Percentiles rank a stretch among this genome's conserved stretches.
phyloP scores from a whole-genome alignment of 2,797 vertebrate genomes.

The Galagoides demidoff region DNA sequence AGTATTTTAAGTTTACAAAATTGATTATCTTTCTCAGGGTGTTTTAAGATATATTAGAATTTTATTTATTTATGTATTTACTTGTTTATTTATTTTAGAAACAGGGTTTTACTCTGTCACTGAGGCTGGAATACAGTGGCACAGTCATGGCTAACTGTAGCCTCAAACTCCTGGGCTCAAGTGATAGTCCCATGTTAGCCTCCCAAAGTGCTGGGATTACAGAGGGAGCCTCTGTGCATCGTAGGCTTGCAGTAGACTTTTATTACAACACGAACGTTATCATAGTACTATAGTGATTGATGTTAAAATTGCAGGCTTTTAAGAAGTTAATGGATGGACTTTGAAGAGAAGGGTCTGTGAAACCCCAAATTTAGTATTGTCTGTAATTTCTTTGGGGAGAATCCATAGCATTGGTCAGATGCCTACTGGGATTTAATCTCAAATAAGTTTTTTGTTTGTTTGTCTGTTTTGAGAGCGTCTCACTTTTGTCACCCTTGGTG shows the following conservation, averaged over 20 bases:
- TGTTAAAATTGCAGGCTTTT: constrained; percentile 13
- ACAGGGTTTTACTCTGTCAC: too few relatives aligned
- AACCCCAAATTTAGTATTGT: background rate
- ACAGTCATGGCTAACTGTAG: too few relatives aligned
- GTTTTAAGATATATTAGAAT: background rate
- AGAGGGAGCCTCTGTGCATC: too few relatives aligned
- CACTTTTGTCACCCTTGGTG: too few relatives aligned
- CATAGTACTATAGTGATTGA: background rate
- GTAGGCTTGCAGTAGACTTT: background rate
- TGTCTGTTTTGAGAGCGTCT: too few relatives aligned
- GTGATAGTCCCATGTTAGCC: too few relatives aligned
- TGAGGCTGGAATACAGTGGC: too few relatives aligned
- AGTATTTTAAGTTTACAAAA: background rate
- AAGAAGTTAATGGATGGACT: background rate
- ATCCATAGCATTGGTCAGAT: constrained; percentile 19
- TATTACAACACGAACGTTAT: background rate
- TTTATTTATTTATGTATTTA: background rate
- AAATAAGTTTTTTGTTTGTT: too few relatives aligned
- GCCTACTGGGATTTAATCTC: background rate
- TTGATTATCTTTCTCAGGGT: background rate
- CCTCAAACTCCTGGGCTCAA: too few relatives aligned
- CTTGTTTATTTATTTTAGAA: too few relatives aligned
- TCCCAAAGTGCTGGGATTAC: too few relatives aligned
- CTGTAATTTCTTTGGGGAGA: background rate
- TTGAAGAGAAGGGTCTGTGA: background rate